Evolutionary conservation across 2,888 invertebrate genomes (phyloP), one percentile per base, ranked within the genome.

Genomic region (Sturmia bella): DNA sequence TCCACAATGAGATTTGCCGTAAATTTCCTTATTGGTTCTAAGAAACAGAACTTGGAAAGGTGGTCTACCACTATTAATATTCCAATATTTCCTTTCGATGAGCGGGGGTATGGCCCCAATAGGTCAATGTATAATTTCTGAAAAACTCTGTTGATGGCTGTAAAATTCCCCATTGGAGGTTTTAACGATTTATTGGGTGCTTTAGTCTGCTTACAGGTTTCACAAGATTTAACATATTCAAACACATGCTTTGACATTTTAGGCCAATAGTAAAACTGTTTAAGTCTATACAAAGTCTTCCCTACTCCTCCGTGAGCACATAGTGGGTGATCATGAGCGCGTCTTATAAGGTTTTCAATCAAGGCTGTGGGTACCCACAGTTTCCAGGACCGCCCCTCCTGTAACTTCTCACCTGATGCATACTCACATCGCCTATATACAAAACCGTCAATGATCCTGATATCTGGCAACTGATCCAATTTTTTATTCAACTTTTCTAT

Each of bases 1-100:
- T 59, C 57, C 6, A 59, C 21, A 4, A 59, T 59, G 0, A 39
- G 9, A 4, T 41, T 59, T 7, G 57, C 39, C 11, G 39, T 59
- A 13, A 59, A 59, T 59, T 59, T 59, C 41, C 7, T 21, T 39
- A 59, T 41, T 4, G 57, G 57, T 13, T 59, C 57, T 6, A 59
- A 39, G n/a, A 59, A 41, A 6, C 13, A 11, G 15, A 61, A 61
- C 17, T 61, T 61, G 9, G 61, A 61, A 11, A 61, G 4, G 21
- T 61, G 61, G 27, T 61, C 61, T 11, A 61, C 4, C 4, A 61
- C 61, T 3, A 61, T 45, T n/a, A 45, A 15, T 0, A 61, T 43
- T 0, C 61, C 61, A 3, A 61, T 15, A 43, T 61, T 61, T 15
- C 45, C 61, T 0, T 43, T 3, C 1, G 43, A 15, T 24, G 61